These are phyloP conservation scores for Mycteria americana DNA, from an alignment of 2,797 vertebrate species.

Conservation along the genomic window DNA sequence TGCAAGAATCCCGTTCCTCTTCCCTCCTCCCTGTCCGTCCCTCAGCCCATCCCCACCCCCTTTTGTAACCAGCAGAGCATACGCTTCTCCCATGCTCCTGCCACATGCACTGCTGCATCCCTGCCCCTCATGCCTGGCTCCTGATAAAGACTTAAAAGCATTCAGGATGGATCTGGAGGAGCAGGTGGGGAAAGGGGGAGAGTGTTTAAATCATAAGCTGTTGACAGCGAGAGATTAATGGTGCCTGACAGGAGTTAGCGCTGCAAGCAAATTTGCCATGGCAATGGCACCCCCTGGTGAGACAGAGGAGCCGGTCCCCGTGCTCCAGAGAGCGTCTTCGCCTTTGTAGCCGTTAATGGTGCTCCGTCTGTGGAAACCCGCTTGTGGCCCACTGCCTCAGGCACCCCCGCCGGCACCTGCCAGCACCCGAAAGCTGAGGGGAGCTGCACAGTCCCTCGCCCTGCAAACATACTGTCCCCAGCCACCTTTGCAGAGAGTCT, in stretches of 20 bases:
- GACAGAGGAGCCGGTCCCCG: background rate
- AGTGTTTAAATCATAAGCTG: constrained; percentile 12
- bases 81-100: background rate
- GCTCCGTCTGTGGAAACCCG: background rate
- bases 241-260: background rate
- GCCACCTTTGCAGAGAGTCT: background rate
- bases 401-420: background rate
- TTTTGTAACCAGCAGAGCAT: background rate
- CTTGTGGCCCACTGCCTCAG: background rate
- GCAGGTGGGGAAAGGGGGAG: constrained; percentile 9
- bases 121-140: background rate
- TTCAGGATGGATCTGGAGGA: background rate
- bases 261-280: constrained; percentile 17
- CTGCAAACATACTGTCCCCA: background rate
- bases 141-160: background rate
- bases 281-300: constrained; percentile 30
- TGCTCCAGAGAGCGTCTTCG: background rate
- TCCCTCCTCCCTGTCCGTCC: background rate
- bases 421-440: background rate
- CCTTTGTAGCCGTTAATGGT: background rate
- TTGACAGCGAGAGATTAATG: constrained; percentile 26
- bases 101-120: background rate
- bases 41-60: background rate
- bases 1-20: background rate
- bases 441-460: background rate